Percentiles rank a stretch among this genome's conserved stretches.
phyloP scores from a whole-genome alignment of 2,113 vertebrate genomes.

The Acrocephalus arundinaceus region DNA sequence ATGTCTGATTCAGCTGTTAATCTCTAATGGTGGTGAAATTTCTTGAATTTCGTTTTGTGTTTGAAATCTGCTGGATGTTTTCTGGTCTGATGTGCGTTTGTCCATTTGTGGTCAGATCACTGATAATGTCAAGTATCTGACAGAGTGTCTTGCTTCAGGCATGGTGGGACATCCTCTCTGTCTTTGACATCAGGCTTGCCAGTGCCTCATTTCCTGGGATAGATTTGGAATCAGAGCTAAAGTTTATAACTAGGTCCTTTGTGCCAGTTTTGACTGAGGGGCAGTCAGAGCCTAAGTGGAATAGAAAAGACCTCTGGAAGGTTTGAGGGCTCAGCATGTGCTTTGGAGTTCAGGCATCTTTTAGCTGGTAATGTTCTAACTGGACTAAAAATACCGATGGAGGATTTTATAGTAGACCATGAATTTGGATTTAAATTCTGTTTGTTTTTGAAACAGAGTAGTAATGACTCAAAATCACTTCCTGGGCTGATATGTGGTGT shows the following conservation, averaged over 20 bases:
- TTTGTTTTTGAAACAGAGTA: background rate
- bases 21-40: background rate
- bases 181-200: background rate
- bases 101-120: background rate
- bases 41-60: background rate
- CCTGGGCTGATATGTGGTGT: background rate
- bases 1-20: background rate
- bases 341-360: background rate
- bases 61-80: background rate
- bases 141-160: background rate
- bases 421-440: conserved; percentile 7
- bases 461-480: background rate
- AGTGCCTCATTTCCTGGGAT: background rate
- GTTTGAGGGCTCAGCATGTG: background rate
- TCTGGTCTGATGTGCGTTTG: background rate
- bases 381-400: background rate
- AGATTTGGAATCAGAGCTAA: background rate
- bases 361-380: background rate
- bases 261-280: background rate
- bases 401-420: background rate
- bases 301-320: background rate
- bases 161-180: background rate
- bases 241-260: background rate
- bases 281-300: background rate
- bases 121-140: background rate